A percentile compares a stretch with the other conserved stretches of the same genome.
Evolutionary conservation across 2,113 vertebrate genomes (phyloP).

Genomic region (Lepidothrix coronata): DNA sequence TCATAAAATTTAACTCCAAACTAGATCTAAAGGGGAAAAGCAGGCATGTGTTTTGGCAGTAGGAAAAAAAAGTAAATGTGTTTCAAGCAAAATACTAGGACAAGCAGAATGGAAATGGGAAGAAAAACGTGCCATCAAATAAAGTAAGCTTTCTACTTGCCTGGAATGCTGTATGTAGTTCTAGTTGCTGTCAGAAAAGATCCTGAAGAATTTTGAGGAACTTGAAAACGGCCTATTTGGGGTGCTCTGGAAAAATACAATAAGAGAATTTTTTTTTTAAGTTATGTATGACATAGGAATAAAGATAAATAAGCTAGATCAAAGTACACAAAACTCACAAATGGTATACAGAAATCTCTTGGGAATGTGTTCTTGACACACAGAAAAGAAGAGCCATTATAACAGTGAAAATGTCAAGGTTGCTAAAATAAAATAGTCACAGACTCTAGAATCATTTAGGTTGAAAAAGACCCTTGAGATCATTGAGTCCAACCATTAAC

Average conservation of each 20-base stretch:
- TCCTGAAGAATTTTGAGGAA: not conserved
- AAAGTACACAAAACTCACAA: not conserved
- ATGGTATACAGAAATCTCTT: not conserved
- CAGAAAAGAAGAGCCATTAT: not conserved
- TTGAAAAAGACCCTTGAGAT: not conserved
- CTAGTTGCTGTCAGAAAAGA: not conserved
- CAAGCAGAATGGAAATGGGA: not conserved
- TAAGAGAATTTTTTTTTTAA: not conserved
- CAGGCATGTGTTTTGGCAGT: not conserved
- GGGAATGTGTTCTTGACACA: not conserved
- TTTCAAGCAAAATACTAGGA: not conserved
- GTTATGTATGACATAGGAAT: not conserved
- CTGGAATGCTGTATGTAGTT: not conserved
- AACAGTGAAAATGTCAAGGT: not conserved
- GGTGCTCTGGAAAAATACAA: not conserved
- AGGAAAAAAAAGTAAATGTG: not conserved
- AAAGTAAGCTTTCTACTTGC: not conserved
- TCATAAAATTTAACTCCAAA: not conserved
- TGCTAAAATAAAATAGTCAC: not conserved
- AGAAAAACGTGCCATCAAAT: not conserved
- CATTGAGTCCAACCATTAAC: rapidly evolving
- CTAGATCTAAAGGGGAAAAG: not conserved
- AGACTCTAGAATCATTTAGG: not conserved
- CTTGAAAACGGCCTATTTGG: not conserved
- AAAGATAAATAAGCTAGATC: not conserved